Base-by-base conservation (phyloP, 2,113 vertebrate genomes). In the Sylvilagus bachmani region DNA sequence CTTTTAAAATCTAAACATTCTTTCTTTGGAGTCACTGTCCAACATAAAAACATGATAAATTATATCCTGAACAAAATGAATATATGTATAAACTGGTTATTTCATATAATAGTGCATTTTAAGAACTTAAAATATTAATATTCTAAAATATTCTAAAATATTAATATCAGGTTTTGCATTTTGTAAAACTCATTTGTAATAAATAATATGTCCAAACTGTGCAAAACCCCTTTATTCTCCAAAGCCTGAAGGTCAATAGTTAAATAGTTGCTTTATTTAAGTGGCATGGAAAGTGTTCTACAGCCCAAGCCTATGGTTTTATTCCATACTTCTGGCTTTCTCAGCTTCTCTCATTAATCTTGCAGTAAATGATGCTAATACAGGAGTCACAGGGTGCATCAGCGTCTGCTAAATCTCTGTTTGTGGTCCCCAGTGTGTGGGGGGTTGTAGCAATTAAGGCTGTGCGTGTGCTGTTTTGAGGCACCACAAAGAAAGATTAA, bases 321-420 rank as follows among this genome's bases (percentile, higher is more conserved):
- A 55, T 78, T 51, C 29, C 53, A 22, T 36, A 83, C 71, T 95
- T 93, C 86, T 93, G 91, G 66, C 78, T 95, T 81, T 86, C 92
- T 95, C 91, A 91, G 93, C 95, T 90, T 91, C 89, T 79, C 67
- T 97, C 94, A 97, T 97, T 94, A 97, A 97, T 97, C 97, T 94
- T 96, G 67, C 67, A 62, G 89, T 85, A 96, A 97, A 97, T 96
- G 97, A 94, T 95, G 90, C 91, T 95, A 96, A 97, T 70, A 89
- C 33, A 73, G 80, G 64, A 95, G 67, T 95, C 77, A 80, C 83
- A 55, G 96, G 94, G 95, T 75, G 79, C 75, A 67, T 73, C 6
- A 4, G 44, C 93, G n/a, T 95, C 96, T 95, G 96, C 91, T 96
- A 92, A 64, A 67, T 95, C 96, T 97, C 97, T 89, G 96, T 94